Evolutionary conservation across 1,140 invertebrate species (phyloP).

Genomic region (Atta texana): DNA sequence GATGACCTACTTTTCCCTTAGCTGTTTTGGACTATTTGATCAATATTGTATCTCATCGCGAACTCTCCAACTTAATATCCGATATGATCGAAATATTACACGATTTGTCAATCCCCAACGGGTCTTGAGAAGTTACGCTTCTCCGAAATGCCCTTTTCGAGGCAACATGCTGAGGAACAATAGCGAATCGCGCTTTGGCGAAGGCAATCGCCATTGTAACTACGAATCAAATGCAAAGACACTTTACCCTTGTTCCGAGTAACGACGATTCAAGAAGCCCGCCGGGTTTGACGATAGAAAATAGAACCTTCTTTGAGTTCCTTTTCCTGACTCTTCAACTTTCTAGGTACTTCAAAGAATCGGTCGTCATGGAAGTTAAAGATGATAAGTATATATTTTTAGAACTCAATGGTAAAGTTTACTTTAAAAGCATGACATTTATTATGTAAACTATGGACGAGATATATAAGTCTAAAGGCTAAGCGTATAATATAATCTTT

Average conservation of each 20-base stretch:
- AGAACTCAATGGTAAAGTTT: not conserved
- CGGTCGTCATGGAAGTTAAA: slow-evolving; percentile 27
- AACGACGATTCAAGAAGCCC: slow-evolving; percentile 44
- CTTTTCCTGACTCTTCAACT: slow-evolving; percentile 20
- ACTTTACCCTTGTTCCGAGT: slow-evolving; percentile 47
- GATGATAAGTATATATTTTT: slow-evolving; percentile 55
- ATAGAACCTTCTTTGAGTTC: slow-evolving; percentile 41
- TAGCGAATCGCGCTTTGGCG: slow-evolving; percentile 34
- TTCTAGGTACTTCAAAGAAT: slow-evolving; percentile 36
- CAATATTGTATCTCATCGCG: slow-evolving; percentile 20
- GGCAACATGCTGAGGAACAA: slow-evolving; percentile 52
- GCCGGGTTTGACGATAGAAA: slow-evolving; percentile 40
- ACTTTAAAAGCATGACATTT: slow-evolving; percentile 30
- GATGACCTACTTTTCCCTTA: not conserved
- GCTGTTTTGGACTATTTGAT: slow-evolving; percentile 10
- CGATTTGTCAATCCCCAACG: slow-evolving; percentile 34
- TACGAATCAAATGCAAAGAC: slow-evolving; percentile 60
- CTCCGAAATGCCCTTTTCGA: slow-evolving; percentile 44
- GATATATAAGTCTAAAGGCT: not conserved
- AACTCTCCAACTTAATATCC: slow-evolving; percentile 17
- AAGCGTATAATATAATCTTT: not conserved
- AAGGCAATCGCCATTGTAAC: slow-evolving; percentile 59
- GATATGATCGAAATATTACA: slow-evolving; percentile 43
- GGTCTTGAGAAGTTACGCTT: slow-evolving; percentile 37
- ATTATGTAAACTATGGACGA: not conserved